A percentile compares a stretch with the other conserved stretches of the same genome.
phyloP scores from a whole-genome alignment of 2,888 invertebrate genomes.

The Meiosimyza platycephala region DNA sequence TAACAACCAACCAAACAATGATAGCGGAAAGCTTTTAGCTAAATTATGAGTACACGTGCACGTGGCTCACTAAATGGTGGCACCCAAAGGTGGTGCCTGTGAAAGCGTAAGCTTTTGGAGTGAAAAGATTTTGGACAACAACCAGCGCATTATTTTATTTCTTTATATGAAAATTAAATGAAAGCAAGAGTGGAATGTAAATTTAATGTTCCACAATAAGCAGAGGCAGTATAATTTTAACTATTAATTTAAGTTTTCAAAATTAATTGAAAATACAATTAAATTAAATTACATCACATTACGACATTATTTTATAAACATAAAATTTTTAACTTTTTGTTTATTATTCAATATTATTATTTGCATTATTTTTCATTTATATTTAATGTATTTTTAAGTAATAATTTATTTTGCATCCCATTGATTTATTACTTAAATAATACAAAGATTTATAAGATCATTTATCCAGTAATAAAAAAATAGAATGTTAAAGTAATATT shows the following conservation, averaged over 20 bases:
- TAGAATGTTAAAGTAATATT: neutral
- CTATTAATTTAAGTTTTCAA: no score
- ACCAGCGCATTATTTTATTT: no score
- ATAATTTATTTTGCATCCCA: constrained; percentile 1
- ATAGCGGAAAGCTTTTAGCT: no score
- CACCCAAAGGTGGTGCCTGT: neutral
- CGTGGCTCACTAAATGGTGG: neutral
- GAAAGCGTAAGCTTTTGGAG: neutral
- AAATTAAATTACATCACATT: no score
- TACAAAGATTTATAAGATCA: neutral
- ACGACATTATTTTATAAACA: neutral
- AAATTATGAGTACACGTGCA: no score
- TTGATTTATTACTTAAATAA: neutral
- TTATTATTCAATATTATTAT: neutral
- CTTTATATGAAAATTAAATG: neutral
- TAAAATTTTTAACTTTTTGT: no score
- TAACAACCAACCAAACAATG: no score
- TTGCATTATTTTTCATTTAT: neutral
- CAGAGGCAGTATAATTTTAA: no score
- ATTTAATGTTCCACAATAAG: neutral
- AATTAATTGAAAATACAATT: no score
- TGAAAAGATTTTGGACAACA: neutral
- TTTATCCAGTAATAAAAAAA: neutral
- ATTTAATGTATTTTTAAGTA: neutral
- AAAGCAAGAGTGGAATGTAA: neutral